Evolutionary conservation across 1,140 invertebrate species (phyloP).

Genomic region (Zophobas atratus): DNA sequence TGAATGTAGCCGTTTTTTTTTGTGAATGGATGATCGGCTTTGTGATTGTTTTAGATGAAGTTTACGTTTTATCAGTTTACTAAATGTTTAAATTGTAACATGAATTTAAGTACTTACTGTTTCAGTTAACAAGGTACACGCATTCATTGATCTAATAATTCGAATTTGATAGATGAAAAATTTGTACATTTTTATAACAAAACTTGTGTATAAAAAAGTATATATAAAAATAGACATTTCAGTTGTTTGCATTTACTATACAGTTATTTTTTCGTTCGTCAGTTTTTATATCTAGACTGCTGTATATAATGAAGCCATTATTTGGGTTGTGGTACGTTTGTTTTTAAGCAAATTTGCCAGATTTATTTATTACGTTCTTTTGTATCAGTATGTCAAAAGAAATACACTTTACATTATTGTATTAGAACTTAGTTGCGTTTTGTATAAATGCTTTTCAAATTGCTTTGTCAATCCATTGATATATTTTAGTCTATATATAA

Average conservation of each 20-base stretch:
- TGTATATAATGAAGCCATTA: slow-evolving; percentile 32
- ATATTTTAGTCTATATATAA: slow-evolving; percentile 48
- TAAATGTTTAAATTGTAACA: slow-evolving; percentile 16
- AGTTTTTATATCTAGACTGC: slow-evolving; percentile 41
- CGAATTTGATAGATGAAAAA: slow-evolving; percentile 40
- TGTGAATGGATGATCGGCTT: slow-evolving; percentile 46
- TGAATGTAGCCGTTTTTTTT: slow-evolving; percentile 33
- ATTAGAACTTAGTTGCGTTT: slow-evolving; percentile 39
- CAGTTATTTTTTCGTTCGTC: slow-evolving; percentile 8
- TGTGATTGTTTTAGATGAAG: slow-evolving; percentile 19
- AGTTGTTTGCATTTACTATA: slow-evolving; percentile 33
- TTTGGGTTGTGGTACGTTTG: slow-evolving; percentile 37
- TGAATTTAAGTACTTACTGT: slow-evolving; percentile 35
- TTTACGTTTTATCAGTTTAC: slow-evolving; percentile 8
- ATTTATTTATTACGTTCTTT: slow-evolving; percentile 35
- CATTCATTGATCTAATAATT: slow-evolving; percentile 41
- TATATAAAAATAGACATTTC: slow-evolving; percentile 41
- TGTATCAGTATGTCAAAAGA: slow-evolving; percentile 25
- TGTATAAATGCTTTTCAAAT: slow-evolving; percentile 40
- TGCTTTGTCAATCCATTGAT: slow-evolving; percentile 37
- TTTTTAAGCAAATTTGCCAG: slow-evolving; percentile 41
- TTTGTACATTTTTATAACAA: slow-evolving; percentile 50
- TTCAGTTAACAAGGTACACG: slow-evolving; percentile 27
- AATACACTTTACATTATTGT: slow-evolving; percentile 28
- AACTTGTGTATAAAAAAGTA: slow-evolving; percentile 48